Evolutionary conservation across 2,113 vertebrate genomes (phyloP).

Genomic region (Asarcornis scutulata): DNA sequence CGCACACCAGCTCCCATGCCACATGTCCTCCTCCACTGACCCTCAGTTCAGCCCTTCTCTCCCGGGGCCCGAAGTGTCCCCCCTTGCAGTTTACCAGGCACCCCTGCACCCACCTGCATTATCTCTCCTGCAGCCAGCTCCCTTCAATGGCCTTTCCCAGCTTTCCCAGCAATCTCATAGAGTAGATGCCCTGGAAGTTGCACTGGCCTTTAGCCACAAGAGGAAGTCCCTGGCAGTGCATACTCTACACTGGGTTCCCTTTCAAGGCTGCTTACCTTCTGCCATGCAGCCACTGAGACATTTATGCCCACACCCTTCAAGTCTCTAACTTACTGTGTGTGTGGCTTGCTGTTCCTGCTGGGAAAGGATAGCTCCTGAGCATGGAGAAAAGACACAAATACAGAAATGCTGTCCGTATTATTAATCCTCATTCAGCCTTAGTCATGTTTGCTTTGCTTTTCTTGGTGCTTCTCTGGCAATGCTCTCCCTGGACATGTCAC

Average conservation of each 20-base stretch:
- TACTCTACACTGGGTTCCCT: fast-evolving
- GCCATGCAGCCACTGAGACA: no score
- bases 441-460: background rate
- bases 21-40: background rate
- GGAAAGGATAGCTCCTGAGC: fast-evolving
- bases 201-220: background rate
- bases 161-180: background rate
- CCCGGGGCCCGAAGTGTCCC: no score
- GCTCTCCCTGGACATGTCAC: no score
- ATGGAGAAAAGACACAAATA: background rate
- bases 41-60: background rate
- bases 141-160: background rate
- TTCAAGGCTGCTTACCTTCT: background rate
- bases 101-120: no score
- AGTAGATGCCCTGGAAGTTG: background rate
- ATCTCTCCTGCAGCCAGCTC: background rate
- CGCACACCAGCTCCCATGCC: background rate
- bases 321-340: background rate
- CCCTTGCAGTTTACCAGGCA: background rate
- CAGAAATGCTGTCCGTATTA: background rate
- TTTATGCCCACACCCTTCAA: background rate
- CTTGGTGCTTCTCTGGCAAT: background rate
- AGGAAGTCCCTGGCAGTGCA: background rate
- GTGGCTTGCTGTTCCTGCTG: background rate
- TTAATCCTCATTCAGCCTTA: background rate